Evolutionary conservation across 2,888 invertebrate species (phyloP).

Genomic region (Eledone cirrhosa): DNA sequence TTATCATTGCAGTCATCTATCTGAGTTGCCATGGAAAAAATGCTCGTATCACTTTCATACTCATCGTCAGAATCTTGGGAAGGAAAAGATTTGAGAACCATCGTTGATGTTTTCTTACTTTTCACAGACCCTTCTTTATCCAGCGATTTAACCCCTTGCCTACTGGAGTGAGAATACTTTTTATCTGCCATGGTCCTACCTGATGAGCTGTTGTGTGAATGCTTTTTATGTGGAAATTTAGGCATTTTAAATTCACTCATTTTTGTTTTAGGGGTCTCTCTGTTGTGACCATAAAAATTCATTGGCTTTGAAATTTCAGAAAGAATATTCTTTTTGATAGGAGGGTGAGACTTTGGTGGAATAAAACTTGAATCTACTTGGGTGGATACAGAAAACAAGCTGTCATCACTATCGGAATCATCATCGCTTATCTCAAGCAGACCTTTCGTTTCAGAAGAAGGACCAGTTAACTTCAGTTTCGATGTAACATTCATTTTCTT

Average conservation of each 20-base stretch:
- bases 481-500: not conserved
- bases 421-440: not conserved
- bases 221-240: not conserved
- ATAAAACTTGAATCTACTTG: not conserved
- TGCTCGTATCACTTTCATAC: constrained; percentile 3
- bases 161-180: no score
- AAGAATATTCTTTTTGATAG: not conserved
- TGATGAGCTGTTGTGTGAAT: no score
- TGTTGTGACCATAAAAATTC: no score
- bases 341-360: not conserved
- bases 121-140: no score
- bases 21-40: not conserved
- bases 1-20: no score
- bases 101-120: not conserved
- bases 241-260: not conserved
- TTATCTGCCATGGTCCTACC: no score
- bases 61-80: not conserved
- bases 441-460: not conserved
- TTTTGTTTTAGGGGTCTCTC: no score
- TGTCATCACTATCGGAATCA: constrained; percentile 14
- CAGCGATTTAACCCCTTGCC: no score
- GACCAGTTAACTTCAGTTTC: not conserved
- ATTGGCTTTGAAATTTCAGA: not conserved
- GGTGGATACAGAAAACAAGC: not conserved
- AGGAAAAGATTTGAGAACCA: not conserved